Evolutionary conservation across 92 coral and sea anemone genomes (phyloP).

Genomic region (Palythoa grandis): DNA sequence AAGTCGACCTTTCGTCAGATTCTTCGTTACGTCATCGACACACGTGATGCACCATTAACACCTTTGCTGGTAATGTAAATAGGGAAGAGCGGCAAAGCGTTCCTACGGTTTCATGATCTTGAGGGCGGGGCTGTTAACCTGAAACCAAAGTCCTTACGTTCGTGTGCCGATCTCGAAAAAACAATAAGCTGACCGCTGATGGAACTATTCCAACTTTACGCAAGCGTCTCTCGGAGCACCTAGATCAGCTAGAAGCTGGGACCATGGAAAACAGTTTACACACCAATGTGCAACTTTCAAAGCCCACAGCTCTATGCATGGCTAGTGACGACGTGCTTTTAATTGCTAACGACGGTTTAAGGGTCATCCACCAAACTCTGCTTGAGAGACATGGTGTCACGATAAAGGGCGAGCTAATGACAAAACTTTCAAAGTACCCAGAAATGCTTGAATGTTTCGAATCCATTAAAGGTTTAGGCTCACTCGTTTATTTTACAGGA

Average conservation of each 20-base stretch:
- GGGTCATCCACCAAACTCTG: slow-evolving; percentile 14
- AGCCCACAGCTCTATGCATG: slow-evolving; percentile 37
- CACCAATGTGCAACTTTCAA: background rate
- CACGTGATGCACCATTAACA: no score
- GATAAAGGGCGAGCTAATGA: slow-evolving; percentile 14
- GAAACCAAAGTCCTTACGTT: background rate
- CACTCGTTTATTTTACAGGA: no score
- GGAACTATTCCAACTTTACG: background rate
- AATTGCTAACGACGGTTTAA: background rate
- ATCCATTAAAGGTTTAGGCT: no score
- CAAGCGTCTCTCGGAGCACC: background rate
- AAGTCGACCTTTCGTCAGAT: no score
- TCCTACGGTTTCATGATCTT: background rate
- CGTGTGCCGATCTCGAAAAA: background rate
- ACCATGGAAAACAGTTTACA: no score
- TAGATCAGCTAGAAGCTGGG: no score
- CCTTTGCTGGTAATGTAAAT: no score
- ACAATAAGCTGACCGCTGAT: background rate
- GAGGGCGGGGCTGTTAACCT: background rate
- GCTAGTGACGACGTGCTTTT: slow-evolving; percentile 40
- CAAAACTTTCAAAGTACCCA: background rate
- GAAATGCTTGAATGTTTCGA: no score
- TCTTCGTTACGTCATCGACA: no score
- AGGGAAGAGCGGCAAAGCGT: background rate
- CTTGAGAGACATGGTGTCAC: slow-evolving; percentile 41